A percentile compares a stretch with the other conserved stretches of the same genome.
phyloP scores from a whole-genome alignment of 2,113 vertebrate genomes.

The Alosa alosa region DNA sequence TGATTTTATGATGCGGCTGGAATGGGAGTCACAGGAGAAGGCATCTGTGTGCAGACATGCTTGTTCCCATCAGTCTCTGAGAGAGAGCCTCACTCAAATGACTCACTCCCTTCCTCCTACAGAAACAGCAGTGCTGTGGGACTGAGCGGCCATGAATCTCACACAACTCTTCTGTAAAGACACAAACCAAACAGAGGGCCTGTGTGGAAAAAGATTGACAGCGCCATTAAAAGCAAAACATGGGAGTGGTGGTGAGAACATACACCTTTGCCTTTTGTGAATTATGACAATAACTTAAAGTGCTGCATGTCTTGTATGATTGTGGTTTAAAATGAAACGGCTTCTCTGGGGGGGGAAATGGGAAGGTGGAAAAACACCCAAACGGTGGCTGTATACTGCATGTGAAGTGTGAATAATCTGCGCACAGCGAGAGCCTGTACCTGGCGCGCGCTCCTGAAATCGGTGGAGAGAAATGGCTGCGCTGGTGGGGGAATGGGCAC shows the following conservation, averaged over 20 bases:
- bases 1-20: background rate
- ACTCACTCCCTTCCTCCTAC: background rate
- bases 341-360: background rate
- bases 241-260: background rate
- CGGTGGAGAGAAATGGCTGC: constrained; percentile 87
- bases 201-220: background rate
- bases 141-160: background rate
- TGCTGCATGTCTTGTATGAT: background rate
- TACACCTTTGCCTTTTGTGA: background rate
- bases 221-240: background rate
- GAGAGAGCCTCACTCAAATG: background rate
- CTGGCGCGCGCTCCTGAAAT: constrained; percentile 90
- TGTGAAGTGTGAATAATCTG: constrained; percentile 62
- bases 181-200: background rate
- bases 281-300: background rate
- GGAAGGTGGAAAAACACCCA: background rate
- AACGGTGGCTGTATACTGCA: background rate
- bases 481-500: constrained; percentile 85
- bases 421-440: constrained; percentile 67
- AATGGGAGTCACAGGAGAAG: background rate
- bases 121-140: background rate
- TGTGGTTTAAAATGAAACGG: background rate
- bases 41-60: constrained; percentile 6
- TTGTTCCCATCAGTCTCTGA: background rate
- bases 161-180: background rate